Conservation (phyloP, 2,113 vertebrate genomes). For the Himantopus leucocephalus region DNA sequence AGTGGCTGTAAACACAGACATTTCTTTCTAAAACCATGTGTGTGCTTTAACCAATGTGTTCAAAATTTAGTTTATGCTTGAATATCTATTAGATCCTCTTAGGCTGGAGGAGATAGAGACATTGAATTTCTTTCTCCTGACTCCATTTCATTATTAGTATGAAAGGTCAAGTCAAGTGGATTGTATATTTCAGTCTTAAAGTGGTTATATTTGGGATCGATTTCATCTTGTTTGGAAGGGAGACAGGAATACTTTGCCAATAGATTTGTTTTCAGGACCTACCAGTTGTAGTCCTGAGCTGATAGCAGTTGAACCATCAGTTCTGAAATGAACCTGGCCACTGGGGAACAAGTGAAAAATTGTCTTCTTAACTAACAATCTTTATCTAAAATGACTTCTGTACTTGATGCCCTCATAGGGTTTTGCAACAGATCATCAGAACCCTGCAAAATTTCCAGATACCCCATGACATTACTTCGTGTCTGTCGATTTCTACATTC, state of each 20-base stretch:
- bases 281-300: neutral
- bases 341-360: neutral
- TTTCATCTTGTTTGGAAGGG: neutral
- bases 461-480: neutral
- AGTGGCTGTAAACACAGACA: neutral
- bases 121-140: conserved; percentile 6
- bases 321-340: neutral
- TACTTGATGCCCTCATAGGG: neutral
- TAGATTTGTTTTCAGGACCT: conserved; percentile 1
- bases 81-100: neutral
- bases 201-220: neutral
- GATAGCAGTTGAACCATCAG: neutral
- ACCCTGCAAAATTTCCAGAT: neutral
- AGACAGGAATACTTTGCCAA: neutral
- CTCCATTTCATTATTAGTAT: conserved; percentile 6
- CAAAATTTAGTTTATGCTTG: neutral
- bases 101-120: neutral
- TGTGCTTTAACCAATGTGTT: neutral
- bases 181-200: neutral
- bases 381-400: neutral
- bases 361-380: neutral
- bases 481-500: neutral
- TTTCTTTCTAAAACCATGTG: neutral
- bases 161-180: neutral
- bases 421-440: neutral